Evolutionary conservation across 2,797 vertebrate genomes (phyloP).

Genomic region (Yasuhikotakia modesta): DNA sequence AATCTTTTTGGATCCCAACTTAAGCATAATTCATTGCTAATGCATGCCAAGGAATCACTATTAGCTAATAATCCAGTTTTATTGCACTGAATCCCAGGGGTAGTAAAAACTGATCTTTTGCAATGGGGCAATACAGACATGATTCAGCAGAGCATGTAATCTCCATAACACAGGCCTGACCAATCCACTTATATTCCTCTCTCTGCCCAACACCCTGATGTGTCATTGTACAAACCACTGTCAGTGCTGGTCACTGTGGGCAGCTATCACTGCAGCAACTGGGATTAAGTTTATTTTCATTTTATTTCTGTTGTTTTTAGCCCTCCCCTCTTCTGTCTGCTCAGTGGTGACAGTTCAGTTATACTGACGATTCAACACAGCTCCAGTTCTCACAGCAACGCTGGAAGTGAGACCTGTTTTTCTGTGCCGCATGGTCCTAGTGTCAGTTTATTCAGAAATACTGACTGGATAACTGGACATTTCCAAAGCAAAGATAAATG

Average conservation of each 20-base stretch:
- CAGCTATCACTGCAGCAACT: too few relatives aligned
- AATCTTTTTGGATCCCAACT: too few relatives aligned
- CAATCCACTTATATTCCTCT: conserved; percentile 11
- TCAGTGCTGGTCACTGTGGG: too few relatives aligned
- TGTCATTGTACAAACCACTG: conserved; percentile 19
- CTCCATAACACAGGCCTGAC: neutral
- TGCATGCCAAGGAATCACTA: too few relatives aligned
- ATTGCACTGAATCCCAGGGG: conserved; percentile 17
- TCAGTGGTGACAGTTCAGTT: conserved; percentile 51
- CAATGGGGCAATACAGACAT: neutral
- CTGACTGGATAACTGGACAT: neutral
- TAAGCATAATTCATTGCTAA: too few relatives aligned
- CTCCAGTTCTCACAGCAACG: conserved; percentile 53
- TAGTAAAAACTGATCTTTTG: neutral
- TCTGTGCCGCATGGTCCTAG: conserved; percentile 48
- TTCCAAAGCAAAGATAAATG: too few relatives aligned
- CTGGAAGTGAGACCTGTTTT: conserved; percentile 4
- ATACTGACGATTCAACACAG: conserved; percentile 55
- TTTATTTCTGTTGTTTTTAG: neutral
- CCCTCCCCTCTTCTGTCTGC: conserved; percentile 4
- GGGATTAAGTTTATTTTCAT: conserved; percentile 5
- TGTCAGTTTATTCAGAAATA: neutral
- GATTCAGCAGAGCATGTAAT: conserved; percentile 3
- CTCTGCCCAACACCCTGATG: conserved; percentile 13
- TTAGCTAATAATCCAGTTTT: neutral